Evolutionary conservation across 1,140 invertebrate species (phyloP).

Genomic region (Littorina saxatilis): DNA sequence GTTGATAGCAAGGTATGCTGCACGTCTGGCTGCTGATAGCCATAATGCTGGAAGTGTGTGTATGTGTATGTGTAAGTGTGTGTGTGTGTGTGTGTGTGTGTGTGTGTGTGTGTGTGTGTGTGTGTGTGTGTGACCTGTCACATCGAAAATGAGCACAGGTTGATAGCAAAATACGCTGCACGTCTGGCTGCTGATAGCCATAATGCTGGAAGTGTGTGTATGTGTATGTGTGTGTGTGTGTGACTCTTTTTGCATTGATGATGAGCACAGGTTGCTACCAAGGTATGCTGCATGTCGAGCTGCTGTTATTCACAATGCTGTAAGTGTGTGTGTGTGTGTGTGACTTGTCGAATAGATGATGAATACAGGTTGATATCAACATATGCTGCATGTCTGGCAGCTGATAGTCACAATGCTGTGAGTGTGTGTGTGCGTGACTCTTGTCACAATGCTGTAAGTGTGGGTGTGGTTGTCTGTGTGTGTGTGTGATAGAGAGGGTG

Average conservation of each 20-base stretch:
- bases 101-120: no score
- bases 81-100: no score
- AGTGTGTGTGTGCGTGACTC: constrained; percentile 73
- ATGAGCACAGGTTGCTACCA: constrained; percentile 97
- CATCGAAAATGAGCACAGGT: constrained; percentile 94
- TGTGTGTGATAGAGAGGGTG: no score
- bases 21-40: constrained; percentile 89
- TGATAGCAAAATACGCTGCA: constrained; percentile 97
- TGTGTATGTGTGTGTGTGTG: constrained; percentile 9
- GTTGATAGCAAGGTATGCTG: constrained; percentile 96
- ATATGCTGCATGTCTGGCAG: constrained; percentile 93
- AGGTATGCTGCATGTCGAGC: constrained; percentile 95
- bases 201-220: constrained; percentile 85
- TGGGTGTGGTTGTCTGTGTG: no score
- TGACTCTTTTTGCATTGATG: constrained; percentile 82
- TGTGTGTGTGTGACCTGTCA: no score
- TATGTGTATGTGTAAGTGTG: no score
- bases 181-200: constrained; percentile 89
- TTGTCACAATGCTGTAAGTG: no score
- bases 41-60: constrained; percentile 89
- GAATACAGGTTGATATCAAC: constrained; percentile 97
- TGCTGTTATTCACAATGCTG: constrained; percentile 87
- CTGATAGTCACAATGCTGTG: constrained; percentile 89
- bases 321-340: constrained; percentile 78
- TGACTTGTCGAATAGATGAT: constrained; percentile 85